phyloP scores from a whole-genome alignment of 23 tunicate species.

The Corella eumyota region DNA sequence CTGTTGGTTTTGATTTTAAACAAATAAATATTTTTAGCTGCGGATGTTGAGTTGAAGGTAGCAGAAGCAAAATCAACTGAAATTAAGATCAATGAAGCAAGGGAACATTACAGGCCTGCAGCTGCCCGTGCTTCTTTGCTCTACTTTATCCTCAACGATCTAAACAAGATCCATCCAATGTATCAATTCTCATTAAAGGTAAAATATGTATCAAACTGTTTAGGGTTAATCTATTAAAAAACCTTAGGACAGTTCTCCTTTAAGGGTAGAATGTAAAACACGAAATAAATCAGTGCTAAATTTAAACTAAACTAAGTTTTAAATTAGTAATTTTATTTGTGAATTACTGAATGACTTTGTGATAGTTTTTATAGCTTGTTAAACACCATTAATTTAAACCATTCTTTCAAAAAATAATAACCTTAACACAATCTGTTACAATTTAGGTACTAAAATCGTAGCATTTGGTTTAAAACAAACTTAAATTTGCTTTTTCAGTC shows the following conservation, averaged over 20 bases:
- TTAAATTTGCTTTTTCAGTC: no score
- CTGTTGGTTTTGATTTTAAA: no score
- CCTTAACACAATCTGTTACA: no score
- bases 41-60: constrained; percentile 88
- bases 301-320: no score
- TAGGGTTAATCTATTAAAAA: not conserved
- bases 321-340: no score
- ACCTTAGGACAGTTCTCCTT: not conserved
- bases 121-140: constrained; percentile 92
- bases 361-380: no score
- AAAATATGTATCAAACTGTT: not conserved
- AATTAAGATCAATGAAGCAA: constrained; percentile 86
- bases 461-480: no score
- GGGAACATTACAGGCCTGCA: constrained; percentile 95
- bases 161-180: constrained; percentile 97
- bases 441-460: no score
- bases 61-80: constrained; percentile 90
- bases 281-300: no score
- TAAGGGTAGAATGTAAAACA: not conserved
- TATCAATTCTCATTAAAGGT: constrained; percentile 96
- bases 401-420: no score
- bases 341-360: no score
- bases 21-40: constrained; percentile 42
- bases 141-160: constrained; percentile 88
- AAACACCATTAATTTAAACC: no score